Evolutionary conservation across 1,140 invertebrate species (phyloP).

Genomic region (Diprion similis): DNA sequence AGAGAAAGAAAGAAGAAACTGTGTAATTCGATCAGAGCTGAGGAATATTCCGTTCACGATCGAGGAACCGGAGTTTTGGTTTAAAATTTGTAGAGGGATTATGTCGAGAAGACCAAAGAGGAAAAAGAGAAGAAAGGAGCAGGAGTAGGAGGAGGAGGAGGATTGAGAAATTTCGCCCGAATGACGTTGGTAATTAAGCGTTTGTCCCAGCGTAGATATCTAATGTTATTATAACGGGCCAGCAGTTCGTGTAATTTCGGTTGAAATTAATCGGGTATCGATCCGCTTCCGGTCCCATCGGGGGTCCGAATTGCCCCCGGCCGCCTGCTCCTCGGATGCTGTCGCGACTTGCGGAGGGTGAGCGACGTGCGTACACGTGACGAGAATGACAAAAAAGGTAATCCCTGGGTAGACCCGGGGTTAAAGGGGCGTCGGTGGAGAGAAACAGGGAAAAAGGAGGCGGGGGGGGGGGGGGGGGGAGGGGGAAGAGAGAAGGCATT

Average conservation of each 20-base stretch:
- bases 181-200: not conserved
- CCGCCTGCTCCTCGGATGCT: not conserved
- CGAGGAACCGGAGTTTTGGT: not conserved
- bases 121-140: no score
- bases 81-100: not conserved
- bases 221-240: not conserved
- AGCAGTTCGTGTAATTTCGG: conserved; percentile 29
- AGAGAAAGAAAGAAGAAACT: not conserved
- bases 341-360: not conserved
- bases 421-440: conserved; percentile 26
- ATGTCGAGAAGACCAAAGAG: not conserved
- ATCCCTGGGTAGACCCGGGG: conserved; percentile 35
- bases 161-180: no score
- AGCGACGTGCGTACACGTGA: conserved; percentile 42
- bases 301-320: not conserved
- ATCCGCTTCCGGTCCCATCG: conserved; percentile 19
- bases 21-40: not conserved
- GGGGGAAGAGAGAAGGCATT: no score
- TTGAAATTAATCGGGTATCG: conserved; percentile 45
- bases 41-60: not conserved
- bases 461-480: no score
- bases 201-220: not conserved
- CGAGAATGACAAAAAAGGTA: conserved; percentile 53
- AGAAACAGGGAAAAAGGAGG: conserved; percentile 34
- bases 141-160: no score